Evolutionary conservation across 2,113 vertebrate genomes (phyloP).

Genomic region (Silurus glanis): DNA sequence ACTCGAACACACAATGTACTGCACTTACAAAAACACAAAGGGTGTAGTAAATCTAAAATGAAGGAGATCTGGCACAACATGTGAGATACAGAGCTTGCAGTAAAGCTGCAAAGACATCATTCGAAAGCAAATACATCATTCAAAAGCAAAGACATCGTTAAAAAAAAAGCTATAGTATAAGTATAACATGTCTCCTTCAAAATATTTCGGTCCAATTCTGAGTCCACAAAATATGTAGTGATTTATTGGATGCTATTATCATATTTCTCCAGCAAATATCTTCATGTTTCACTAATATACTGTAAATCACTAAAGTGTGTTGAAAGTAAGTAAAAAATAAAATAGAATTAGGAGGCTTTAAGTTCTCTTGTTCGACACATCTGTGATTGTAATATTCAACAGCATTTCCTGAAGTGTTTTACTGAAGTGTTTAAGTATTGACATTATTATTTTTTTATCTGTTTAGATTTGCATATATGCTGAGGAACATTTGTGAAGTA

Average conservation of each 20-base stretch:
- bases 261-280: background rate
- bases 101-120: constrained; percentile 9
- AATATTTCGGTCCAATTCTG: background rate
- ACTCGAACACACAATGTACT: constrained; percentile 32
- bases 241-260: background rate
- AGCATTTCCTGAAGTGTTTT: background rate
- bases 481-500: background rate
- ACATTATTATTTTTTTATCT: background rate
- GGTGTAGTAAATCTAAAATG: constrained; percentile 44
- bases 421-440: no score
- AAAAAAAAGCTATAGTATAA: background rate
- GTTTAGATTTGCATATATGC: background rate
- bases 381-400: background rate
- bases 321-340: background rate
- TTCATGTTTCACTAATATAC: background rate
- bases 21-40: constrained; percentile 48
- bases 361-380: background rate
- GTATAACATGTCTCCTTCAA: no score
- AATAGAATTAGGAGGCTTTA: background rate
- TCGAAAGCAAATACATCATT: constrained; percentile 18
- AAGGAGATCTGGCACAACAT: background rate
- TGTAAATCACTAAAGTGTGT: background rate
- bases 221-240: background rate
- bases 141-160: background rate
- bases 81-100: background rate